Conservation (phyloP, 1,140 invertebrate genomes). For the Microplitis demolitor region DNA sequence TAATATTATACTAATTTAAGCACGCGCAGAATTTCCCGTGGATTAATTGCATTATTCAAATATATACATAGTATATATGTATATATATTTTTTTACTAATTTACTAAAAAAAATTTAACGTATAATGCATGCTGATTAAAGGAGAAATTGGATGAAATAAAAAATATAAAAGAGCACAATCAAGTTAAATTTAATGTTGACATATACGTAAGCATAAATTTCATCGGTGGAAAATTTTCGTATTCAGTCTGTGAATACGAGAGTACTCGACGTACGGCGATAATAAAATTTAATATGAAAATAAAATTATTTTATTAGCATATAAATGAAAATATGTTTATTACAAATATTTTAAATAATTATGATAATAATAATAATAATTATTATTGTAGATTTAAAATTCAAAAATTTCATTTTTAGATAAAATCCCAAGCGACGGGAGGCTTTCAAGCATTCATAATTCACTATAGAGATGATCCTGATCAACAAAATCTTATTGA, state of each 20-base stretch:
- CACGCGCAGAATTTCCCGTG: too few relatives aligned
- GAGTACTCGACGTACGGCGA: too few relatives aligned
- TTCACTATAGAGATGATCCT: conserved; percentile 95
- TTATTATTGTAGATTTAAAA: neutral
- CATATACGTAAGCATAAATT: too few relatives aligned
- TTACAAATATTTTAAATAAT: neutral
- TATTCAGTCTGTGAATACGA: too few relatives aligned
- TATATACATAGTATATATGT: too few relatives aligned
- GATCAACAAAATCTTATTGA: conserved; percentile 98
- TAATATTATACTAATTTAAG: conserved; percentile 14
- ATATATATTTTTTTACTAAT: neutral
- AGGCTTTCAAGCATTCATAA: conserved; percentile 91
- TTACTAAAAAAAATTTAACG: neutral
- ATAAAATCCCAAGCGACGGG: conserved; percentile 90
- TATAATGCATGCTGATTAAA: too few relatives aligned
- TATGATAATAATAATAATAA: neutral
- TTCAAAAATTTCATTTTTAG: conserved; percentile 55
- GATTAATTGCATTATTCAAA: too few relatives aligned
- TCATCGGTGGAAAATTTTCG: too few relatives aligned
- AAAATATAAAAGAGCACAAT: neutral
- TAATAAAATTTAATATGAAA: too few relatives aligned
- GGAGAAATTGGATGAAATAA: neutral
- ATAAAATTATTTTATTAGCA: too few relatives aligned
- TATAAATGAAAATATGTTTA: neutral
- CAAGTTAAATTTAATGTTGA: too few relatives aligned